Conservation (phyloP, 2,797 vertebrate genomes). For the Pogoniulus pusillus region DNA sequence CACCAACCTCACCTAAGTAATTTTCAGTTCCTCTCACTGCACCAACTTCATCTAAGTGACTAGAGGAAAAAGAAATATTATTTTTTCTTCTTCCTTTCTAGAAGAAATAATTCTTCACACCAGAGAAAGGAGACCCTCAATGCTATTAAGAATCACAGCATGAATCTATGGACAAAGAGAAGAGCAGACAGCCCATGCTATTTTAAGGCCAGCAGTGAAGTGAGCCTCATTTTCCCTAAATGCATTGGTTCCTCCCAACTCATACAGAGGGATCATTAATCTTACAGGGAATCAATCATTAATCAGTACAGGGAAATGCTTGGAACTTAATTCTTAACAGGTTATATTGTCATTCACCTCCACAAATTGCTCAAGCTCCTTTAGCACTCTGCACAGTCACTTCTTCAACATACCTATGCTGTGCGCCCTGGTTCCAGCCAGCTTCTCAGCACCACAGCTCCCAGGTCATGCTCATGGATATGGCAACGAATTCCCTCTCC, state of each 20-base stretch:
- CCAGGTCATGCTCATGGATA: background rate
- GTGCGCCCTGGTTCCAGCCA: accelerated
- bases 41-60: background rate
- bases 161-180: background rate
- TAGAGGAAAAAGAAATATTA: background rate
- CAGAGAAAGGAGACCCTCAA: background rate
- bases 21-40: background rate
- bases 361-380: background rate
- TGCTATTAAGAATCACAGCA: background rate
- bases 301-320: background rate
- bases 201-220: background rate
- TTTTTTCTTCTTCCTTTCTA: background rate
- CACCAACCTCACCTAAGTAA: background rate
- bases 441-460: background rate
- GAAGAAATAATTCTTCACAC: background rate
- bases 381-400: background rate
- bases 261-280: background rate
- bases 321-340: background rate
- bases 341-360: background rate
- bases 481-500: background rate
- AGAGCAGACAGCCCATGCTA: background rate
- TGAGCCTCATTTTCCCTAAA: background rate
- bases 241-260: background rate
- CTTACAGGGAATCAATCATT: background rate
- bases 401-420: background rate